These are phyloP conservation scores for Rotaria macrura DNA, from an alignment of 2,888 invertebrate species.

Conservation along the genomic window DNA sequence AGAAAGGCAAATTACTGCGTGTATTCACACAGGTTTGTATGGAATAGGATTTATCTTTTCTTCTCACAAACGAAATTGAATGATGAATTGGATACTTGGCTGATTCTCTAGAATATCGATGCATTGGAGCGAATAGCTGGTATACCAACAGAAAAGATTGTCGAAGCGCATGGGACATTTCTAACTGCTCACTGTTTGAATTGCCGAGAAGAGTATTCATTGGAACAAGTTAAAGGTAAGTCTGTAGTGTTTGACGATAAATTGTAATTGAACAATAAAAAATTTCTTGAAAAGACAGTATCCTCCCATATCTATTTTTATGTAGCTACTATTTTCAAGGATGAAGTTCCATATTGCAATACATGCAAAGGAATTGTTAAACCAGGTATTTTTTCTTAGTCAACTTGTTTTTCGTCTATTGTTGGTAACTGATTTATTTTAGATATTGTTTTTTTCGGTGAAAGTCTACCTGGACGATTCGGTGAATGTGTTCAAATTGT, in stretches of 20 bases:
- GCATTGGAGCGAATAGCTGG: constrained; percentile 76
- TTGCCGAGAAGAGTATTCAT: constrained; percentile 63
- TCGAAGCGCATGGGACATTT: constrained; percentile 90
- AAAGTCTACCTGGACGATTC: constrained; percentile 70
- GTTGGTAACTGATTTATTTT: constrained; percentile 33
- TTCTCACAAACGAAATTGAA: background rate
- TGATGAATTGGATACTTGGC: background rate
- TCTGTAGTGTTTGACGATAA: background rate
- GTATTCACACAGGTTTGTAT: constrained; percentile 54
- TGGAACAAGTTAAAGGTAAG: constrained; percentile 74
- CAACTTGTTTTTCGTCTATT: background rate
- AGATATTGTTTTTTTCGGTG: constrained; percentile 90
- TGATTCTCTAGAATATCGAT: constrained; percentile 70
- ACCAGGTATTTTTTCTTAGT: constrained; percentile 53
- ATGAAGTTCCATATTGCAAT: constrained; percentile 66
- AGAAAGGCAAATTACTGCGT: constrained; percentile 60
- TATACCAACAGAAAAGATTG: constrained; percentile 68
- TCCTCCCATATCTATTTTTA: constrained; percentile 38
- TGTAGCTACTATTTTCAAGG: constrained; percentile 63
- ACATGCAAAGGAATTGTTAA: constrained; percentile 69
- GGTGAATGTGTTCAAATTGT: constrained; percentile 55
- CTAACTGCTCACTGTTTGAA: constrained; percentile 69
- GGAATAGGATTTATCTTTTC: no score
- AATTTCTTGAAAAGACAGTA: no score
- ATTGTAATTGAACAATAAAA: no score